These are phyloP conservation scores for Drosophila pegasa DNA, from an alignment of 2,888 invertebrate species.

Conservation along the genomic window DNA sequence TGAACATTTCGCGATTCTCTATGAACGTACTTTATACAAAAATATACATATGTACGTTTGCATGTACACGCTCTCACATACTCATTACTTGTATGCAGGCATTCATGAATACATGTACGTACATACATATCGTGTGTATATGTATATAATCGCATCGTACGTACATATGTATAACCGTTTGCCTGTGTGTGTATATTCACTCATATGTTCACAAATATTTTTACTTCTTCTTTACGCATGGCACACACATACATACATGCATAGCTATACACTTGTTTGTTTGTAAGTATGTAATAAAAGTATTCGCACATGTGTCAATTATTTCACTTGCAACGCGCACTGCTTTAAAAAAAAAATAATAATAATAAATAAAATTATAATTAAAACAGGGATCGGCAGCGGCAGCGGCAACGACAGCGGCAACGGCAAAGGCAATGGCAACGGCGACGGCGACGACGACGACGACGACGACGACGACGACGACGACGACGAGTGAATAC, in stretches of 20 bases:
- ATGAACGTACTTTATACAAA: conserved; percentile 14
- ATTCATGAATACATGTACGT: neutral
- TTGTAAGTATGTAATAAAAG: conserved; percentile 10
- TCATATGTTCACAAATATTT: conserved; percentile 1
- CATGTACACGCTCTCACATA: neutral
- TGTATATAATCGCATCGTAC: neutral
- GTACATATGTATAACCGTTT: neutral
- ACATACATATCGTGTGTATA: neutral
- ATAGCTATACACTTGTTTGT: conserved; percentile 1
- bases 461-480: neutral
- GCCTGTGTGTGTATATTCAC: conserved; percentile 11
- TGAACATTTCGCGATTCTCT: conserved; percentile 21
- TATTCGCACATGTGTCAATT: conserved; percentile 46
- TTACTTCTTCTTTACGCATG: conserved; percentile 2
- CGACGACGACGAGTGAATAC: conserved; percentile 21
- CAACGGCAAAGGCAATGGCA: conserved; percentile 7
- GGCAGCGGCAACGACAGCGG: neutral
- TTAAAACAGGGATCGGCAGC: conserved; percentile 17
- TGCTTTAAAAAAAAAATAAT: conserved; percentile 24
- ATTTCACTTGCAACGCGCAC: conserved; percentile 43
- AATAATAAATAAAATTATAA: conserved; percentile 14
- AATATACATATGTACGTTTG: neutral
- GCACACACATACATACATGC: conserved; percentile 1
- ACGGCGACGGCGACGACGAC: neutral
- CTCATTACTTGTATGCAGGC: neutral